Percentiles rank a stretch among this genome's conserved stretches.
Evolutionary conservation across 1,140 invertebrate genomes (phyloP).

Genomic region (Philotrypesis tridentata): DNA sequence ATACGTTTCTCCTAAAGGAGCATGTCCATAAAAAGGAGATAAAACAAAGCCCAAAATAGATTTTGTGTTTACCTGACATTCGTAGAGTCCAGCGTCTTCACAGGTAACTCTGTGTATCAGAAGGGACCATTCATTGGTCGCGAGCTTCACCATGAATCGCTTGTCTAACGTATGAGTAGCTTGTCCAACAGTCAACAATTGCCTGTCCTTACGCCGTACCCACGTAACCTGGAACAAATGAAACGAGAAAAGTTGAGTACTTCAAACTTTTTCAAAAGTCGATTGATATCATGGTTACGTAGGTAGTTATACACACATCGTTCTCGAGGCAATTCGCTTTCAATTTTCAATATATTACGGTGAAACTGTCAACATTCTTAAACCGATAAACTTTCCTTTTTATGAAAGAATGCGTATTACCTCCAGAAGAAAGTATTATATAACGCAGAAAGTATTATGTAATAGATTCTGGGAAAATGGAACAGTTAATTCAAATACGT

Average conservation of each 20-base stretch:
- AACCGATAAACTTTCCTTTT: not conserved
- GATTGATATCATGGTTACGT: not conserved
- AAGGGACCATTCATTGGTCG: slow-evolving; percentile 84
- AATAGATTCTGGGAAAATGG: no score
- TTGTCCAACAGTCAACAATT: slow-evolving; percentile 82
- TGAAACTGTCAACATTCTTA: not conserved
- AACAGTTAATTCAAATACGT: no score
- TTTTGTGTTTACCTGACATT: slow-evolving; percentile 80
- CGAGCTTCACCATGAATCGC: slow-evolving; percentile 86
- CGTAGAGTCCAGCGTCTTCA: slow-evolving; percentile 84
- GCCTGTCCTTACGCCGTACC: slow-evolving; percentile 81
- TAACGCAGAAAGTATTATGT: no score
- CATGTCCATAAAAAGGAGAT: no score
- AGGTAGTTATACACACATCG: not conserved
- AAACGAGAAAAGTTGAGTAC: not conserved
- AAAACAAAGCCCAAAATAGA: no score
- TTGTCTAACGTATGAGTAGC: slow-evolving; percentile 83
- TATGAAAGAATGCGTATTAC: no score
- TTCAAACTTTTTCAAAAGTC: not conserved
- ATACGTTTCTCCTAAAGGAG: no score
- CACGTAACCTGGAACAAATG: slow-evolving; percentile 78
- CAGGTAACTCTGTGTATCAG: slow-evolving; percentile 82
- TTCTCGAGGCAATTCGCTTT: not conserved
- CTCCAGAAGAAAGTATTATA: no score
- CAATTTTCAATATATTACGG: not conserved